These are phyloP conservation scores for Chrysodeixis includens DNA, from an alignment of 2,888 invertebrate species.

Conservation along the genomic window DNA sequence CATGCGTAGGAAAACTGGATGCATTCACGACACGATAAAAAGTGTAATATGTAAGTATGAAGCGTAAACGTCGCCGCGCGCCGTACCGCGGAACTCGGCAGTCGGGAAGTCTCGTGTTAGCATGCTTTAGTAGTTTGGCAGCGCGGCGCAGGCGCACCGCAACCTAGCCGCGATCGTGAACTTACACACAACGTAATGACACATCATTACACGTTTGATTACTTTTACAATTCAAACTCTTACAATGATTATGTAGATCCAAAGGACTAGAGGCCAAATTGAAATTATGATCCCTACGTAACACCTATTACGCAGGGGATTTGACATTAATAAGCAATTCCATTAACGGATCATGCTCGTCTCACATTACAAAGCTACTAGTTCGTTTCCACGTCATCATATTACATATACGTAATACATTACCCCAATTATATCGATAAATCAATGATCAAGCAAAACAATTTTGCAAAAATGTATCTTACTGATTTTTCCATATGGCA, in stretches of 20 bases:
- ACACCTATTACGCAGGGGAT: neutral
- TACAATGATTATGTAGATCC: constrained; percentile 17
- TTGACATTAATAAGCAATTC: neutral
- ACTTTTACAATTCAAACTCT: constrained; percentile 33
- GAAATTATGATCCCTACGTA: neutral
- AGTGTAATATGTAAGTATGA: constrained; percentile 70
- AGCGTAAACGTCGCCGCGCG: constrained; percentile 62
- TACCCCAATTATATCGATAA: too few relatives aligned
- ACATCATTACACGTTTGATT: constrained; percentile 43
- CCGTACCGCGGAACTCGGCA: constrained; percentile 59
- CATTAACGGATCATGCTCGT: constrained; percentile 16
- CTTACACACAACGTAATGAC: constrained; percentile 25
- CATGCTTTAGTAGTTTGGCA: constrained; percentile 31
- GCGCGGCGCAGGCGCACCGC: constrained; percentile 8
- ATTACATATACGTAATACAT: neutral
- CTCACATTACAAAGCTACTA: neutral
- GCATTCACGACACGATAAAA: constrained; percentile 74
- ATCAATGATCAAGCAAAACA: too few relatives aligned
- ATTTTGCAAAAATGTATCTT: too few relatives aligned
- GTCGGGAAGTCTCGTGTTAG: constrained; percentile 51
- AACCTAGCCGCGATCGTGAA: constrained; percentile 24
- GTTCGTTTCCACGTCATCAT: constrained; percentile 13
- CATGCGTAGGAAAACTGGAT: constrained; percentile 84
- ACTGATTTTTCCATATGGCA: too few relatives aligned
- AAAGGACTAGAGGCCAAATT: constrained; percentile 11